phyloP scores from a whole-genome alignment of 2,797 vertebrate genomes.

The Anolis apletophallus region DNA sequence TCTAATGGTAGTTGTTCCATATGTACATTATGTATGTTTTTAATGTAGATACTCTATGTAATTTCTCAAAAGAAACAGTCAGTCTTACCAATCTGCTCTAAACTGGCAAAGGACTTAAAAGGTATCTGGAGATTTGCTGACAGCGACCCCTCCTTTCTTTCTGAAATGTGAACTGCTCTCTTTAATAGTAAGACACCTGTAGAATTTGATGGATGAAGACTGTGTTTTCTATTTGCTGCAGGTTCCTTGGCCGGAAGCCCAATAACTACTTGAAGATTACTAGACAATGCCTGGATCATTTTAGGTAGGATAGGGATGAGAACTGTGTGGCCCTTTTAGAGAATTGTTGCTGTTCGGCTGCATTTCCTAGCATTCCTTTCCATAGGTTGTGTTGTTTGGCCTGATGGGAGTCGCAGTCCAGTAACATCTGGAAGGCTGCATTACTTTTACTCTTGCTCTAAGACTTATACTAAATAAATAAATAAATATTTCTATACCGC shows the following conservation, averaged over 20 bases:
- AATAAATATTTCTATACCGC: too few relatives aligned
- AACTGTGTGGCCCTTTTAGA: too few relatives aligned
- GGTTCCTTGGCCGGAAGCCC: conserved; percentile 6
- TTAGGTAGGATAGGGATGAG: background rate
- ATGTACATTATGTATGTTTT: background rate
- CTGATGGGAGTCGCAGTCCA: background rate
- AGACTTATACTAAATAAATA: too few relatives aligned
- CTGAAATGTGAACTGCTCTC: conserved; percentile 7
- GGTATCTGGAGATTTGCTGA: background rate
- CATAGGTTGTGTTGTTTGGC: background rate
- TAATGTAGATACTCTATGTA: background rate
- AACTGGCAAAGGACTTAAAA: background rate
- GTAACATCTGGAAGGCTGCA: too few relatives aligned
- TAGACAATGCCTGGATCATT: conserved; percentile 2
- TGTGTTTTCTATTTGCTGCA: background rate
- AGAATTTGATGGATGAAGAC: conserved; percentile 29
- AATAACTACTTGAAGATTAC: background rate
- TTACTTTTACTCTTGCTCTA: too few relatives aligned
- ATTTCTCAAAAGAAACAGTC: background rate
- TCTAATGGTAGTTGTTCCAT: background rate
- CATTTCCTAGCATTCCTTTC: too few relatives aligned
- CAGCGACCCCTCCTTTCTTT: background rate
- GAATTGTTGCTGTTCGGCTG: too few relatives aligned
- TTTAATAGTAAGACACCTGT: background rate
- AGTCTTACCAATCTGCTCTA: background rate